Evolutionary conservation across 2,113 vertebrate species (phyloP), one percentile per base, ranked within the genome.

Genomic region (Anseranas semipalmata): DNA sequence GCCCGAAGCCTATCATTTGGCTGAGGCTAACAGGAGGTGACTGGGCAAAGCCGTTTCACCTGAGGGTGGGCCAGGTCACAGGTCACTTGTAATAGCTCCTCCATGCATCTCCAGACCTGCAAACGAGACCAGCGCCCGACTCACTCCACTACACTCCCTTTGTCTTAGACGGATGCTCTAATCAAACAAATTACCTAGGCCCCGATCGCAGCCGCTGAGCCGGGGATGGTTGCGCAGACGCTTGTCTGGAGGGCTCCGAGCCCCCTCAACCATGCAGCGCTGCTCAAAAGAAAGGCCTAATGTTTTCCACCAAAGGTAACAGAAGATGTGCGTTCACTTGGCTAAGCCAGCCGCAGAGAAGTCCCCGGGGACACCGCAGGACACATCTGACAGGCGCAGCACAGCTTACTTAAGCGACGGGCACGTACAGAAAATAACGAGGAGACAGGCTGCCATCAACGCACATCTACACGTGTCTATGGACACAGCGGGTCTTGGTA

Each of bases 41-140:
- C 87, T 98, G 98, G 98, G 97, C 97, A 93, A 97, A 97, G 95
- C 95, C 86, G 73, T 98, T 98, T 98, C 98, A 98, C 98, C 97
- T 97, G 96, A 98, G 98, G 98, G 98, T 97, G 98, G 97, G 97
- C 93, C 87, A 50, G 98, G 98, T 98, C 98, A 98, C 97, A 98
- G 98, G 97, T 98, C 98, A 94, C 74, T 96, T 97, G 98, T 98
- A 99, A 98, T 98, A 98, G 97, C 98, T 98, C 89, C 97, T 97
- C 88, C 95, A 53, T 97, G 97, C 98, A 97, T 98, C 97, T 98
- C 97, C 92, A 97, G 97, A 97, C 97, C 97, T 98, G 98, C 98
- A 97, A 98, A 98, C 94, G 97, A 96, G 97, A 98, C 96, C 98
- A 97, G 97, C 97, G 96, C 96, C 87, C 58, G 97, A 97, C 97